Percentiles rank a stretch among this genome's conserved stretches.
Evolutionary conservation across 1,140 invertebrate species (phyloP).

Genomic region (Ericerus pela): DNA sequence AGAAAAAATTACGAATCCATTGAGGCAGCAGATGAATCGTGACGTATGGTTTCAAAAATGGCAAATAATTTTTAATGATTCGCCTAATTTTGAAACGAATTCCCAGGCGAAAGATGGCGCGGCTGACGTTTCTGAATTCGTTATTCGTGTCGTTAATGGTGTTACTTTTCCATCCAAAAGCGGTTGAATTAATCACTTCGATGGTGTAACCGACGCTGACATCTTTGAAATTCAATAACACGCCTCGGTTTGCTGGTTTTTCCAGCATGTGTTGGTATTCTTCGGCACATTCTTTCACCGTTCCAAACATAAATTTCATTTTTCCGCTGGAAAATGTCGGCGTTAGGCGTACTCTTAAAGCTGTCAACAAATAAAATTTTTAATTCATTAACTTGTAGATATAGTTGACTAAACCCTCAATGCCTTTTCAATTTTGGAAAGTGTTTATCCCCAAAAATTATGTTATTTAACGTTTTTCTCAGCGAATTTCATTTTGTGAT

Average conservation of each 20-base stretch:
- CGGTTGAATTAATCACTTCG: conserved; percentile 39
- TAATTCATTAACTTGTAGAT: no score
- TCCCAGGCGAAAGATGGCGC: conserved; percentile 25
- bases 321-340: conserved; percentile 32
- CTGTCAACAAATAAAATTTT: no score
- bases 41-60: conserved; percentile 15
- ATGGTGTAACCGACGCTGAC: conserved; percentile 36
- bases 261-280: conserved; percentile 14
- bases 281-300: conserved; percentile 30
- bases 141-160: conserved; percentile 34
- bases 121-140: conserved; percentile 35
- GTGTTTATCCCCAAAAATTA: no score
- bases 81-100: not conserved
- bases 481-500: no score
- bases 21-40: conserved; percentile 15
- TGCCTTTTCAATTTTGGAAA: no score
- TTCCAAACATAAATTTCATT: conserved; percentile 37
- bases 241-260: not conserved
- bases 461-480: no score
- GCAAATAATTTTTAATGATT: conserved; percentile 15
- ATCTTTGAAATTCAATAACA: conserved; percentile 30
- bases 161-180: conserved; percentile 41
- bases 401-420: no score
- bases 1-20: conserved; percentile 32
- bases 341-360: conserved; percentile 29